Base-by-base conservation (phyloP, 1,140 invertebrate genomes). In the Subanguina moxae region DNA sequence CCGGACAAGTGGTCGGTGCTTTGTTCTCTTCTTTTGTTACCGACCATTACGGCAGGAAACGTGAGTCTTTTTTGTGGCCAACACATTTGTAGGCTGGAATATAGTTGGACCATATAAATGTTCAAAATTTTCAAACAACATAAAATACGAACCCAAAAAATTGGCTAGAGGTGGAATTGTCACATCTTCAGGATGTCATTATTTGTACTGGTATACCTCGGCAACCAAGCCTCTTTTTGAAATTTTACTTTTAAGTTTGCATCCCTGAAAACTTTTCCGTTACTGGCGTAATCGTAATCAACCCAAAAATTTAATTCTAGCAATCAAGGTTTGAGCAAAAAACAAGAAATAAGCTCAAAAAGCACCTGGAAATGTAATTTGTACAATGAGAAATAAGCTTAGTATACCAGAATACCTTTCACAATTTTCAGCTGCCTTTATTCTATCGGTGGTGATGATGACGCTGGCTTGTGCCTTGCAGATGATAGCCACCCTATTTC, bases 1-100 rank as follows among this genome's bases (percentile, higher is more conserved):
- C 67, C 15, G 78, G 73, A 25, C 78, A 80, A 67, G 65, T 82
- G 9, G 38, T 80, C 23, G 78, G 78, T 0, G 73, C 78, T 3
- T 43, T 80, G n/a, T 75, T 78, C 57, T 76, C 70, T 19, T 78
- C 80, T 13, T 64, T 61, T 42, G 64, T 80, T 48, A 77, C 68
- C n/a, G 80, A 82, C 48, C 65, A 64, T 17, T 81, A 71, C 28
- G 80, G 78, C 13, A 52, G 78, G 23, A 80, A 80, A 68, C 61
- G 76, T 77, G 57, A 65, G 58, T 61, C 11, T 58, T 61, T 61
- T 19, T 7, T 30, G n/a, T 61, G 17, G 8, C 1, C 8, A 19
- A 52, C 48, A 52, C 23, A 21, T n/a, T n/a, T n/a, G n/a, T n/a
- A n/a, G n/a, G n/a, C n/a, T n/a, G n/a, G n/a, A n/a, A n/a, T n/a